Evolutionary conservation across 2,888 invertebrate species (phyloP).

Genomic region (Corythucha ciliata): DNA sequence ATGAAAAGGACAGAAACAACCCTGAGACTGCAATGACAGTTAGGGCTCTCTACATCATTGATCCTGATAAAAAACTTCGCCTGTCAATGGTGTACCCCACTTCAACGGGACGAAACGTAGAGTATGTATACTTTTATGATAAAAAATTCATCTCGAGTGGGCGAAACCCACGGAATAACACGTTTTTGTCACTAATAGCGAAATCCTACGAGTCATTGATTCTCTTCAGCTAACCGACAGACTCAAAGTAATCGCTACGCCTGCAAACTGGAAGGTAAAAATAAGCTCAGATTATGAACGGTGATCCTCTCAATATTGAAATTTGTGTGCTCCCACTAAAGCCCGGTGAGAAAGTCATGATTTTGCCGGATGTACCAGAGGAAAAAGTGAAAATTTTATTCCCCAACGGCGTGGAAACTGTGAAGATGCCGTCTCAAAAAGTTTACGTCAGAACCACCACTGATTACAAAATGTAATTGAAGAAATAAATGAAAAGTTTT

Average conservation of each 20-base stretch:
- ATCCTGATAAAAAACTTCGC: constrained; percentile 67
- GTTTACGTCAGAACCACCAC: constrained; percentile 64
- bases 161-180: not conserved
- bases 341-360: constrained; percentile 72
- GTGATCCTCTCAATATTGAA: not conserved
- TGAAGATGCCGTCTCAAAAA: constrained; percentile 65
- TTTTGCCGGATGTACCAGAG: constrained; percentile 58
- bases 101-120: constrained; percentile 76
- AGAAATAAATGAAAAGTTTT: too few species aligned
- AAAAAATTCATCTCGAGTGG: too few species aligned
- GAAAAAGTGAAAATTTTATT: constrained; percentile 57
- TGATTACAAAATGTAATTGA: constrained; percentile 43
- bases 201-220: constrained; percentile 73
- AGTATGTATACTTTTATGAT: constrained; percentile 48
- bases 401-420: constrained; percentile 57
- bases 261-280: constrained; percentile 74
- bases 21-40: constrained; percentile 60
- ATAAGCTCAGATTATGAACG: not conserved
- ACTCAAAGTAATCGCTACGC: constrained; percentile 66
- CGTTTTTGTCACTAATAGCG: constrained; percentile 51
- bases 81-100: constrained; percentile 75
- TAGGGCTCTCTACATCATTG: constrained; percentile 68
- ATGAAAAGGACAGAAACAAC: constrained; percentile 58
- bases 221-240: constrained; percentile 67
- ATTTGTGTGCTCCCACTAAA: too few species aligned